phyloP scores from a whole-genome alignment of 2,797 vertebrate genomes.

The Pangasius krempfi region DNA sequence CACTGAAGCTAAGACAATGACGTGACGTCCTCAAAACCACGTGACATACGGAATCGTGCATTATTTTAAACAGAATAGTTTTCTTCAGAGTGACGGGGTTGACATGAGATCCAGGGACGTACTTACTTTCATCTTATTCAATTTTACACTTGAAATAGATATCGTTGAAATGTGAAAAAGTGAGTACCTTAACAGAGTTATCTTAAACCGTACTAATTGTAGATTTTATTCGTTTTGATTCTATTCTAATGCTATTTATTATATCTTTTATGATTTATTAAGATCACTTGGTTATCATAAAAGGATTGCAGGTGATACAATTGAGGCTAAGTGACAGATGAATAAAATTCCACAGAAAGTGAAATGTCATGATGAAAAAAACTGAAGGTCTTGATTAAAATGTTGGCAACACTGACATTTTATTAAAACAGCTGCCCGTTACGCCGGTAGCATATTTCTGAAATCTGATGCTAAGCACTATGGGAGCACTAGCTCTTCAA shows the following conservation, averaged over 20 bases:
- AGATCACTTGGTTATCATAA: not conserved
- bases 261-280: not conserved
- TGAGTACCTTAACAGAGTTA: not conserved
- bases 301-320: not conserved
- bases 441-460: not conserved
- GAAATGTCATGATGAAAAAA: not conserved
- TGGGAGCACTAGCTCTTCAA: constrained; percentile 7
- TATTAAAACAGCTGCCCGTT: constrained; percentile 20
- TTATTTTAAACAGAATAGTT: not conserved
- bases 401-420: not conserved
- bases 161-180: not conserved
- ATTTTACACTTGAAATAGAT: not conserved
- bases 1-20: not conserved
- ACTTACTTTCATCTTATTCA: not conserved
- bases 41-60: not conserved
- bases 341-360: not conserved
- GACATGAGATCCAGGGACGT: not conserved
- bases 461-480: constrained; percentile 13
- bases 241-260: not conserved
- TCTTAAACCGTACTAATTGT: not conserved
- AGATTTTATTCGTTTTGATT: not conserved
- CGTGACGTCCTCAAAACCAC: not conserved
- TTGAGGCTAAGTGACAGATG: not conserved
- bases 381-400: not conserved
- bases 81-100: not conserved